phyloP scores from a whole-genome alignment of 2,113 vertebrate species.

The Dasyornis broadbenti region DNA sequence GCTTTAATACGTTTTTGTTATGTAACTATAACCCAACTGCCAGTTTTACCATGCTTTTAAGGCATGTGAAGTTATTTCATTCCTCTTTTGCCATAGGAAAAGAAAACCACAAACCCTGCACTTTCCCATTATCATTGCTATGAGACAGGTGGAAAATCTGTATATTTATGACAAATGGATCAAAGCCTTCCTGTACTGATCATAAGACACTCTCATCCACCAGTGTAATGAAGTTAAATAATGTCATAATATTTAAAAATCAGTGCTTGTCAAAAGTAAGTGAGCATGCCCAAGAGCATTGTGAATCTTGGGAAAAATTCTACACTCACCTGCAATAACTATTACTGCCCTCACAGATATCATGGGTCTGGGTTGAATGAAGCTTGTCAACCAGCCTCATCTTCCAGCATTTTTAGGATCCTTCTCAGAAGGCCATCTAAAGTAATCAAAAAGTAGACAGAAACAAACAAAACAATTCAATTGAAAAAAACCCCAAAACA shows the following conservation, averaged over 20 bases:
- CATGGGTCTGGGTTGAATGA: not conserved
- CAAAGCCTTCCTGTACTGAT: not conserved
- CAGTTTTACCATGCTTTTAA: not conserved
- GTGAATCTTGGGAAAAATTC: not conserved
- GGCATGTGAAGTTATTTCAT: not conserved
- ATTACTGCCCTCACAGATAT: not conserved
- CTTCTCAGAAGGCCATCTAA: not conserved
- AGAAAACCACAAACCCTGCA: not conserved
- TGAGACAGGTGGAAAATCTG: not conserved
- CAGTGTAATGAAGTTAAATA: not conserved
- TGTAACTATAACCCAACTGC: not conserved
- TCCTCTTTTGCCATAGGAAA: not conserved
- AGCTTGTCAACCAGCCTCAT: not conserved
- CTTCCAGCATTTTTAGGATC: not conserved
- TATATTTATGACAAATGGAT: conserved; percentile 1
- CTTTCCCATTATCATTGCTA: not conserved
- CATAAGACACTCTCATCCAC: not conserved
- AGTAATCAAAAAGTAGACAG: not conserved
- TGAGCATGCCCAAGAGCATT: not conserved
- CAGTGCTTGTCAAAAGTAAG: not conserved
- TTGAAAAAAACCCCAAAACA: not conserved
- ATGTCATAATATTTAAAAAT: not conserved
- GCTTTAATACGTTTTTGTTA: not conserved
- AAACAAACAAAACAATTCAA: not conserved
- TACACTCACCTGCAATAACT: not conserved